Base-by-base conservation (phyloP, 1,140 invertebrate genomes). In the Papilio polytes region DNA sequence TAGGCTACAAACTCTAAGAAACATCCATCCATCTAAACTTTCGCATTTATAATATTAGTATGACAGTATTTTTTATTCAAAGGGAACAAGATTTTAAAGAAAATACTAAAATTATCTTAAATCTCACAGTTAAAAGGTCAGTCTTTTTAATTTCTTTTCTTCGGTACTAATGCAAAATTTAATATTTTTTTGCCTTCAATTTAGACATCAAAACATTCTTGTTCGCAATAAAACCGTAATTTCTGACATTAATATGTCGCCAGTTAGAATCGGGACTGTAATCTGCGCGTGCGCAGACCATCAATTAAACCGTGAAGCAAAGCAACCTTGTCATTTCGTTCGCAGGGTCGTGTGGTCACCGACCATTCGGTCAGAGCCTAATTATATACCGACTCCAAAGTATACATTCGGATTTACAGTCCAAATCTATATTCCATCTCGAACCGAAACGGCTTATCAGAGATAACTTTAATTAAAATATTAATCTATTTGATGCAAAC, bases 241-340 rank as follows among this genome's bases (percentile, higher is more conserved):
- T 76, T 78, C 22, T 72, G 79, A 70, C 81, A 80, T 72, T 84
- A 78, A 74, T 81, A 31, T 85, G 82, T 84, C 82, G 82, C 81
- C 80, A 74, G 66, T 41, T 41, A 22, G 20, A 9, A 48, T 51
- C 80, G 56, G 85, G 86, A 87, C 89, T 89, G 87, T 90, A 90
- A 91, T 92, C 90, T 88, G 87, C 85, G 87, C 86, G 63, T 86
- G 86, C 85, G 81, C 86, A 86, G 77, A 76, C 41, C 63, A 84
- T 72, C 86, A 91, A 91, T 90, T 90, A 89, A 80, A 70, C 83
- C 82, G 83, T 84, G 89, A 86, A 88, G 85, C 86, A 85, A 85
- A 83, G 86, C 85, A 86, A 90, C 85, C 89, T 81, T 91, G 86
- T 91, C 89, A 91, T 91, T 92, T 92, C 82, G 81, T 78, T 76